Percentiles rank a stretch among this genome's conserved stretches.
Evolutionary conservation across 1,140 invertebrate genomes (phyloP).

Genomic region (Trachelipus rathkii): DNA sequence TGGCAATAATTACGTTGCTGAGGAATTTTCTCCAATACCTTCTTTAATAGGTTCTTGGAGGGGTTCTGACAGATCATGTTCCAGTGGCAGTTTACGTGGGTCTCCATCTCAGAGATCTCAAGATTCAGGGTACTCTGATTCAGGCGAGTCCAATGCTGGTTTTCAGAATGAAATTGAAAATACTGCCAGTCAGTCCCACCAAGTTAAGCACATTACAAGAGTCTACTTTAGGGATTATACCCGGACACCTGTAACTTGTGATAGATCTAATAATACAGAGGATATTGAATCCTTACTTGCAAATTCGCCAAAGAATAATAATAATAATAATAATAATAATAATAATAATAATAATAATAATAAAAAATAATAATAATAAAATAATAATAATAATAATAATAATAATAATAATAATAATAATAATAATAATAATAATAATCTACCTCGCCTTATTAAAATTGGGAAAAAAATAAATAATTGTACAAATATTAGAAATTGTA

Average conservation of each 20-base stretch:
- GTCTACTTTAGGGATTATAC: conserved; percentile 19
- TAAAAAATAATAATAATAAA: no score
- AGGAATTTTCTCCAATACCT: not conserved
- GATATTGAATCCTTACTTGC: not conserved
- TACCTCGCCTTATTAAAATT: not conserved
- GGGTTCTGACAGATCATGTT: conserved; percentile 18
- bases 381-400: no score
- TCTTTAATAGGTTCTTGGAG: not conserved
- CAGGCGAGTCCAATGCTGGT: conserved; percentile 32
- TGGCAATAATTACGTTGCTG: not conserved
- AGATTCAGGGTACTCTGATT: conserved; percentile 36
- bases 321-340: not conserved
- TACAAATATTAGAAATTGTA: no score
- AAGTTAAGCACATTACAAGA: conserved; percentile 23
- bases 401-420: not conserved
- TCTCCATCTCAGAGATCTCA: conserved; percentile 21
- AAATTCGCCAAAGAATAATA: not conserved
- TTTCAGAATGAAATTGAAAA: conserved; percentile 25
- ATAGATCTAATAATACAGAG: not conserved
- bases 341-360: not conserved
- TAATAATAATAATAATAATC: not conserved
- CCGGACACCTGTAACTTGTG: not conserved
- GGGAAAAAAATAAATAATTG: not conserved
- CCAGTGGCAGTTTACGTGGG: conserved; percentile 14
- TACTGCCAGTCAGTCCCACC: not conserved